Evolutionary conservation across 2,797 vertebrate genomes (phyloP).

Genomic region (Antrozous pallidus): DNA sequence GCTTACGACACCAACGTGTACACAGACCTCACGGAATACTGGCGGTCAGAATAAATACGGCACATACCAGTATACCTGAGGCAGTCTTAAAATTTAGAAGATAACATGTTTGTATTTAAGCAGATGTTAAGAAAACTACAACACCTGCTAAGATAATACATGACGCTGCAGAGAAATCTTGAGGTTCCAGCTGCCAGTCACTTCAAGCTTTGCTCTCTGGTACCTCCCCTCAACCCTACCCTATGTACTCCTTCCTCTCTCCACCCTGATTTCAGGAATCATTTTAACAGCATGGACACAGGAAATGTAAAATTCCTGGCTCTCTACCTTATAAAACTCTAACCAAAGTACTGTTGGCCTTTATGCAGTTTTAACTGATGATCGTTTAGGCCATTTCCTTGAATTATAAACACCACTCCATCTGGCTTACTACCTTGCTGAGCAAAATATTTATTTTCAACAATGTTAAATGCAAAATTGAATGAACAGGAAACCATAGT

Average conservation of each 20-base stretch:
- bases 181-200: not conserved
- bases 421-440: not conserved
- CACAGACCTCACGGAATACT: not conserved
- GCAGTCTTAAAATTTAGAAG: not conserved
- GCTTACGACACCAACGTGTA: not conserved
- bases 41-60: not conserved
- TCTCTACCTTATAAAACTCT: conserved; percentile 26
- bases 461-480: conserved; percentile 2
- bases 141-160: not conserved
- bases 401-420: conserved; percentile 57
- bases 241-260: not conserved
- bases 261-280: not conserved
- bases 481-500: conserved; percentile 63
- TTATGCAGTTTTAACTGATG: not conserved
- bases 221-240: not conserved
- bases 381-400: conserved; percentile 37
- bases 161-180: not conserved
- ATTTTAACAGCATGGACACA: not conserved
- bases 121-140: not conserved
- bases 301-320: not conserved
- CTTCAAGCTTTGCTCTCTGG: no score
- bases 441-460: conserved; percentile 61
- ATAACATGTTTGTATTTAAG: not conserved
- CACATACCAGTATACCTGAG: not conserved
- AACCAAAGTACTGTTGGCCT: not conserved